Evolutionary conservation across 2,888 invertebrate species (phyloP), one percentile per base, ranked within the genome.

Genomic region (Gnatocerus cornutus): DNA sequence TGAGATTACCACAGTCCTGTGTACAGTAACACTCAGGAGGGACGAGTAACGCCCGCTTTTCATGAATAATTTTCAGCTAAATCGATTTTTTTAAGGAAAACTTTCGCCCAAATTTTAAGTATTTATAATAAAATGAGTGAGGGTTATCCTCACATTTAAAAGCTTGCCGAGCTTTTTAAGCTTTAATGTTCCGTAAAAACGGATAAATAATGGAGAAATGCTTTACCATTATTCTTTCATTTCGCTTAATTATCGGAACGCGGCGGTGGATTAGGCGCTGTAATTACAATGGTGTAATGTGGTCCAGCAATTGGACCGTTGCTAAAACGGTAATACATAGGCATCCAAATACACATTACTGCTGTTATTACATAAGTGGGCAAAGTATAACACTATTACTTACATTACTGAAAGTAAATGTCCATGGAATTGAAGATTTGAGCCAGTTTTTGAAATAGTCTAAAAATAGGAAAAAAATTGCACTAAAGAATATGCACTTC

Each of bases 61-160:
- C 68, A 68, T 68, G 46, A 68, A 68, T 68, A 62, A 68, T 68
- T 68, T 33, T 37, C 61, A 37, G n/a, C 16, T 2, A 39, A 59
- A 61, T 48, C 50, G 61, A 61, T 61, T 61, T 61, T 61, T 61
- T 61, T 39, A 61, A 61, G 5, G 61, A 61, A 61, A 59, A 59
- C 10, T 39, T 61, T 61, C 27, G 39, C 12, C 10, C 61, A 50
- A 48, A 61, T 61, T 61, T 61, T 50, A 61, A 48, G 37, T 50
- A 61, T 39, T 61, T 61, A 56, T 43, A 43, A 29, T 10, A 10
- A 43, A 43, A 56, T 59, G 59, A 59, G 56, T 13, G 30, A 14
- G 14, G 59, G 59, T 45, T 45, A 45, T 58, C 27, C 45, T 45
- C 30, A 46, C 45, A 59, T 59, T 45, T 59, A 33, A 59, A 59